These are phyloP conservation scores for Sesia apiformis DNA, from an alignment of 2,888 invertebrate genomes.

Conservation along the genomic window DNA sequence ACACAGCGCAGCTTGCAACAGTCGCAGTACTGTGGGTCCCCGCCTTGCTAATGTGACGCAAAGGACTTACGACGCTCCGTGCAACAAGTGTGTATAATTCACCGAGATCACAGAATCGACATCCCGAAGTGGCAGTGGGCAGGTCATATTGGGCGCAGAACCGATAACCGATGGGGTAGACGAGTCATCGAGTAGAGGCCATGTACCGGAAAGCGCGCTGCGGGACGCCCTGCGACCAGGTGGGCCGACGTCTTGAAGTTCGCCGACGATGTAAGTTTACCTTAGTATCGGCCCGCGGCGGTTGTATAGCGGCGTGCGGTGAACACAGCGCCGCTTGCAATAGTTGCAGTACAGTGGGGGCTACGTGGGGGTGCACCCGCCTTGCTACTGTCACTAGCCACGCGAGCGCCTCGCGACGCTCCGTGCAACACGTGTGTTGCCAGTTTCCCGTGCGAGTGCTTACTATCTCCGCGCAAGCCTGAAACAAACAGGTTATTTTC, in stretches of 20 bases:
- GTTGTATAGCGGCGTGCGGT: constrained; percentile 16
- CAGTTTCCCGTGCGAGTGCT: constrained; percentile 94
- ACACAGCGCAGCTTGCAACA: too few relatives aligned
- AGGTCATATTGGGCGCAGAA: constrained; percentile 1
- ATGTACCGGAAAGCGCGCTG: too few relatives aligned
- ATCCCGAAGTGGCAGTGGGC: too few relatives aligned
- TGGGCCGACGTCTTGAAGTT: too few relatives aligned
- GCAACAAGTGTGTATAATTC: too few relatives aligned
- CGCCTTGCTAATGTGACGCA: too few relatives aligned
- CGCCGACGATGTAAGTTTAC: not conserved
- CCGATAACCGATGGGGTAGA: constrained; percentile 1
- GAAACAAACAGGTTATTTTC: not conserved
- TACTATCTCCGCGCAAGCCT: constrained; percentile 93
- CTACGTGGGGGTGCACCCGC: constrained; percentile 91
- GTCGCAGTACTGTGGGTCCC: too few relatives aligned
- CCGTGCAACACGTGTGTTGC: constrained; percentile 89
- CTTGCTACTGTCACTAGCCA: constrained; percentile 90
- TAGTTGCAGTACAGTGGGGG: constrained; percentile 91
- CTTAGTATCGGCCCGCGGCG: constrained; percentile 4
- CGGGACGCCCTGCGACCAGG: too few relatives aligned
- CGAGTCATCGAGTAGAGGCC: not conserved
- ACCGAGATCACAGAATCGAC: too few relatives aligned
- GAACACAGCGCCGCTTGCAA: constrained; percentile 90
- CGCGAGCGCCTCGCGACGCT: constrained; percentile 82
- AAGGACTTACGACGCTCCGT: too few relatives aligned